Evolutionary conservation across 1,140 invertebrate genomes (phyloP).

Genomic region (Leucophenga varia): DNA sequence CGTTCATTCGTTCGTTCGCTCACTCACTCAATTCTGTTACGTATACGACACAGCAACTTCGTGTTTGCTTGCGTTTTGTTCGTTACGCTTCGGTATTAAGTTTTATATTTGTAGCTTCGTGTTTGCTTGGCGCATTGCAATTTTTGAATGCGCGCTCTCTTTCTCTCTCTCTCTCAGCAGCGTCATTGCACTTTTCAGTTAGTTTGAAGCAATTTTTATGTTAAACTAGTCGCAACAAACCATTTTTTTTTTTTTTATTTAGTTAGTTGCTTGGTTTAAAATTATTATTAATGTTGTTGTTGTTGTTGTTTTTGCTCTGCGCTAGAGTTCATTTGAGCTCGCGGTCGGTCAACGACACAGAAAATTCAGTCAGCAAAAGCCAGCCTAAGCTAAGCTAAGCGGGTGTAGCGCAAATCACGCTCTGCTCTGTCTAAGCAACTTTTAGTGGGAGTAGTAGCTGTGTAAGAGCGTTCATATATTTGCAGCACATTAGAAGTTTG

Average conservation of each 20-base stretch:
- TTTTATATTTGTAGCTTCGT: slow-evolving; percentile 2
- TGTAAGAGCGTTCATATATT: no score
- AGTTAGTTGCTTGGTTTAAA: neutral
- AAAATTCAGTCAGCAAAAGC: slow-evolving; percentile 37
- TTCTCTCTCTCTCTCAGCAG: no score
- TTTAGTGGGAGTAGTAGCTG: no score
- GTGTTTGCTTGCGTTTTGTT: slow-evolving; percentile 5
- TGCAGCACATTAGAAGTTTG: no score
- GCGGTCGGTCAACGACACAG: slow-evolving; percentile 55
- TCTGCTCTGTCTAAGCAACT: no score
- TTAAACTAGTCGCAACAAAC: no score
- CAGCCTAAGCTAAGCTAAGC: neutral
- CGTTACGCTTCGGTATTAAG: neutral
- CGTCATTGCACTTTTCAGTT: no score
- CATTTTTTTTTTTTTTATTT: no score
- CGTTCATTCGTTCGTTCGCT: slow-evolving; percentile 20
- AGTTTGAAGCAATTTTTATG: no score
- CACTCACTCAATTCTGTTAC: neutral
- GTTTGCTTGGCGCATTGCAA: no score
- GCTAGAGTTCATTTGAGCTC: slow-evolving; percentile 38
- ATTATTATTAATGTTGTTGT: slow-evolving; percentile 4
- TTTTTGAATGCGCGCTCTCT: slow-evolving; percentile 26
- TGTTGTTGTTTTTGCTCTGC: slow-evolving; percentile 7
- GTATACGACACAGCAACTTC: neutral
- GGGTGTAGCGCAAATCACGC: no score